Evolutionary conservation across 2,797 vertebrate species (phyloP), one percentile per base, ranked within the genome.

Genomic region (Esox lucius): DNA sequence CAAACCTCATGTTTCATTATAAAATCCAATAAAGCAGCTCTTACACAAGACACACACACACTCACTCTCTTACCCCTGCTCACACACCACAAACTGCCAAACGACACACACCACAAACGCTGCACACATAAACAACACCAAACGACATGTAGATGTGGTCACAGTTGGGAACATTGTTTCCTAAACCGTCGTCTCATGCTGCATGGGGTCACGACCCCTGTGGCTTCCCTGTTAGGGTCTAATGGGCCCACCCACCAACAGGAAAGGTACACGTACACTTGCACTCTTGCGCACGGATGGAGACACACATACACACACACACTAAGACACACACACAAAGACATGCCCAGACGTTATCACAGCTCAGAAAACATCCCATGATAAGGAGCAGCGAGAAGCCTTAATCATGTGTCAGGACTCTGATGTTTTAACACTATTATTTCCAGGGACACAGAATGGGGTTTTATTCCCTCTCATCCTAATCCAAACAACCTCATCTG

Each of bases 1-100:
- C 90, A 91, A 87, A 94, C 86, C 90, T 95, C 87, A 84, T 90
- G 90, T 94, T 95, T 92, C 92, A 92, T 93, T 93, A 94, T 96
- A 94, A 94, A 92, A 94, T 95, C 95, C 94, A 94, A 94, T 94
- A 90, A 95, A 94, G 84, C 35, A 62, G 82, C 8, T 79, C 49
- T 68, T 51, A 70, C 17, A 33, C 56, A 48, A 51, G 66, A 59
- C 49, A 26, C 79, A 70, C 79, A 75, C 80, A 68, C 70, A 70
- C 78, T 73, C 65, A 68, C 69, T 72, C 70, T 56, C 62, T 51
- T 28, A 71, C 39, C 70, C 26, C 64, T 61, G 67, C 70, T 67
- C 70, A 71, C 26, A 71, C 69, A 39, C 68, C 68, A 78, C 76
- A 73, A 77, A 68, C 75, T 24, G 64, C 35, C 16, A 67, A 71